Percentiles rank a stretch among this genome's conserved stretches.
Evolutionary conservation across 2,113 vertebrate species (phyloP).

Genomic region (Brachyhypopomus occidentalis): DNA sequence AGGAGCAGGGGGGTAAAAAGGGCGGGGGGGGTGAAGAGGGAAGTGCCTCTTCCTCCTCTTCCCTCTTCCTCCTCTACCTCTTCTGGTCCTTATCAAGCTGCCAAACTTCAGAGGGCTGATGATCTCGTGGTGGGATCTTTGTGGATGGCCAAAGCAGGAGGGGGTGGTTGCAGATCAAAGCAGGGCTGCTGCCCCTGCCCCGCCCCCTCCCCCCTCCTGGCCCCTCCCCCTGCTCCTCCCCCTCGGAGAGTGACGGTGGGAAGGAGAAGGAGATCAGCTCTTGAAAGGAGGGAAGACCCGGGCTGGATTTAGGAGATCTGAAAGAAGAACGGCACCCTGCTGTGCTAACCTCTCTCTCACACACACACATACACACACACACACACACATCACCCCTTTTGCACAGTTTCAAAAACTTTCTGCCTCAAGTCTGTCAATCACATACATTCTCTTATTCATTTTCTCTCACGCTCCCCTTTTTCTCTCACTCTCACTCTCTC

Average conservation of each 20-base stretch:
- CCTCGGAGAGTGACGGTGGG: constrained; percentile 11
- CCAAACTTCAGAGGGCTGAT: constrained; percentile 45
- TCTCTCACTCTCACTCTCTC: not conserved
- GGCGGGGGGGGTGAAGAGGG: constrained; percentile 15
- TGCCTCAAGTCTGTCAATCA: not conserved
- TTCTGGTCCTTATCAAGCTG: constrained; percentile 23
- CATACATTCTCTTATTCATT: not conserved
- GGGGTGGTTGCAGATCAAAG: constrained; percentile 39
- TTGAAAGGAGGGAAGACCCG: constrained; percentile 49
- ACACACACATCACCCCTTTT: not conserved
- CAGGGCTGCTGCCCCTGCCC: not conserved
- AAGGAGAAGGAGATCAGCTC: constrained; percentile 40
- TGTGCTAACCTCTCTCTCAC: constrained; percentile 36
- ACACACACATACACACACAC: not conserved
- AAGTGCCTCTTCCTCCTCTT: not conserved
- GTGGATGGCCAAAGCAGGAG: constrained; percentile 31
- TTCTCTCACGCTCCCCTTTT: not conserved
- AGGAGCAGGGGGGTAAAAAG: not conserved
- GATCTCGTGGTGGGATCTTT: constrained; percentile 39
- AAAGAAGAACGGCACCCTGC: constrained; percentile 34
- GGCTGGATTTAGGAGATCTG: constrained; percentile 52
- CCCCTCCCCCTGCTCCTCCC: constrained; percentile 19
- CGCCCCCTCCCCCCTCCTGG: too few species aligned
- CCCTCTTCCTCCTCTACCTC: not conserved
- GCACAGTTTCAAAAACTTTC: not conserved